Evolutionary conservation across 2,888 invertebrate species (phyloP).

Genomic region (Cryptophagus acutangulus): DNA sequence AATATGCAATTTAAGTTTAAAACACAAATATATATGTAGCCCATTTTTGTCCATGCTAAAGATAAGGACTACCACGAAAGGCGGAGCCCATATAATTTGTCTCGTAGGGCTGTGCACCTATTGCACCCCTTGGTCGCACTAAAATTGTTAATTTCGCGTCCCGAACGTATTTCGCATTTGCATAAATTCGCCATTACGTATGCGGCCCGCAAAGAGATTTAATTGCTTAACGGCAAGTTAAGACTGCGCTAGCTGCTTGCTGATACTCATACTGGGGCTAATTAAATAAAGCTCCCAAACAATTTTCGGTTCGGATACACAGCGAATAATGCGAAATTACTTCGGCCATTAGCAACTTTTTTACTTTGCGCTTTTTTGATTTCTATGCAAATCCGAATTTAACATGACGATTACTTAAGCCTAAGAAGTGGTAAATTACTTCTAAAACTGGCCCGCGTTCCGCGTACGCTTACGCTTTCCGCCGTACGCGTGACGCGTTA

Average conservation of each 20-base stretch:
- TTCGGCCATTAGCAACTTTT: conserved; percentile 12
- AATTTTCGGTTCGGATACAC: conserved; percentile 40
- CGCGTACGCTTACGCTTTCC: too few species aligned
- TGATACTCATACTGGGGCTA: conserved; percentile 41
- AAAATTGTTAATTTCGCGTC: conserved; percentile 38
- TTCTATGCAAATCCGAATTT: too few species aligned
- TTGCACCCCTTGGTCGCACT: conserved; percentile 20
- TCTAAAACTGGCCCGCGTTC: too few species aligned
- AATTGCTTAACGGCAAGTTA: conserved; percentile 44
- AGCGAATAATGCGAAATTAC: conserved; percentile 12
- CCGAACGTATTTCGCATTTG: conserved; percentile 40
- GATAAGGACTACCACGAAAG: too few species aligned
- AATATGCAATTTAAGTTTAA: too few species aligned
- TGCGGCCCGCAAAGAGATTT: conserved; percentile 44
- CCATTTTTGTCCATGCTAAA: too few species aligned
- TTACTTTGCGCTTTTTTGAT: too few species aligned
- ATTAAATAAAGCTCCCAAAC: conserved; percentile 44
- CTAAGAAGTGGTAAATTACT: too few species aligned
- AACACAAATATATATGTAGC: too few species aligned
- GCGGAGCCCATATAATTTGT: too few species aligned
- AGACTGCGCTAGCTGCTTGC: conserved; percentile 37
- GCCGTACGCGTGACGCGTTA: too few species aligned
- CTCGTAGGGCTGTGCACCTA: background rate
- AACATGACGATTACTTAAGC: too few species aligned
- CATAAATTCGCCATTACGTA: conserved; percentile 45